Evolutionary conservation across 2,888 invertebrate species (phyloP), one percentile per base, ranked within the genome.

Genomic region (Scaptomyza flava): DNA sequence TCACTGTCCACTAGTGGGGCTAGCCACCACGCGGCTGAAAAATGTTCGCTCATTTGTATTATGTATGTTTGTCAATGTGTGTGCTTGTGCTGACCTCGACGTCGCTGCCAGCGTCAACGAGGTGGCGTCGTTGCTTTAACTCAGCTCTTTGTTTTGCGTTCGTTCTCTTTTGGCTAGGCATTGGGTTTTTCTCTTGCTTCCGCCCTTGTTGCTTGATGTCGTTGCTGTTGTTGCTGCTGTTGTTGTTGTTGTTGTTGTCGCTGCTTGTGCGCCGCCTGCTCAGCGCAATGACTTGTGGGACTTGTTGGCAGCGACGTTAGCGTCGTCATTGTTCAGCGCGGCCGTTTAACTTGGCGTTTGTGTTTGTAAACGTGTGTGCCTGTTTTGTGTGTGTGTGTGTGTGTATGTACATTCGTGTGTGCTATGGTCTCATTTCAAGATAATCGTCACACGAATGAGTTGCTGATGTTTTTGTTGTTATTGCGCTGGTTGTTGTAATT

Each of bases 351-450:
- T 81, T 76, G 70, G 54, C 66, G 63, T 52, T 36, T 61, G 68
- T 58, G 68, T 53, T 33, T 62, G 61, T 58, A 30, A 47, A 53
- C 57, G 34, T 72, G 34, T 72, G 38, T 53, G 42, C 31, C 6
- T 20, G 45, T n/a, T n/a, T n/a, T 52, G 34, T 58, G 30, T 53
- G 36, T 54, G 12, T 45, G 45, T 52, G 34, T 58, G 30, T 53
- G 36, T 54, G 12, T 45, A 43, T 41, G 30, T 34, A 9, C 43
- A 58, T 69, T 45, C 43, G 72, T 86, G 70, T 81, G 72, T 81
- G 84, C 72, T 81, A 73, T 84, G 81, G 81, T 78, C 81, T 87
- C 85, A 82, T 82, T 82, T 82, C 85, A 87, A 81, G 87, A 82
- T 82, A 82, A 82, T 82, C 81, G 81, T 82, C 86, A 73, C 81